Base-by-base conservation (phyloP, 92 coral and sea anemone species). In the Porites lobata region DNA sequence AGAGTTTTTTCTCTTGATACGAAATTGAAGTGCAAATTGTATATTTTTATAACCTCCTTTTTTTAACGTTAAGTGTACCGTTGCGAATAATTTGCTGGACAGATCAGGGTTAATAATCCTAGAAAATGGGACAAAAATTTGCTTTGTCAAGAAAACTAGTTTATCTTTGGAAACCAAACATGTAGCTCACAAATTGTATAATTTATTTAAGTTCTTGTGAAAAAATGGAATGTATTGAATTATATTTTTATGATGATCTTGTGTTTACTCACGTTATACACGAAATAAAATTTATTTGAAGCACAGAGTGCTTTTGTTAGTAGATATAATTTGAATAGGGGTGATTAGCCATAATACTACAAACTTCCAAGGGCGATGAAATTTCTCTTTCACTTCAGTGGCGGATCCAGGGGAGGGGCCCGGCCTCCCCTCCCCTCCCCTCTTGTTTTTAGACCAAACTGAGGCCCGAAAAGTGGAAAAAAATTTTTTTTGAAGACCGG, bases 201-300 rank as follows among this genome's bases (percentile, higher is more conserved):
- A 54, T 69, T 82, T 82, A 82, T 82, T 82, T 82, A 70, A 82
- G 51, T 22, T 82, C 76, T 29, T 24, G 72, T 79, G 22, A 0
- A 69, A 82, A 38, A 54, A 32, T 72, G 59, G 58, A 69, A 26
- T 70, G 86, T 29, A 70, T 69, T 69, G 18, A 54, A 56, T 70
- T 73, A 73, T 84, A 57, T 83, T 62, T 73, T 65, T 61, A 18
- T 59, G 51, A 72, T 73, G 51, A 84, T 62, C 80, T 63, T 13
- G 13, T 19, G 26, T 26, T 64, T 73, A 72, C 20, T 6, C 57
- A 32, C 68, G 69, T 57, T 76, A 69, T 43, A 57, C 69, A 57
- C 6, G 69, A 38, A 82, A 57, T 56, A 56, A 82, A 81, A 82
- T 10, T 26, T 62, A 17, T 62, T 63, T 62, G 71, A 18, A 8